Evolutionary conservation across 2,113 vertebrate species (phyloP).

Genomic region (Lagopus muta): DNA sequence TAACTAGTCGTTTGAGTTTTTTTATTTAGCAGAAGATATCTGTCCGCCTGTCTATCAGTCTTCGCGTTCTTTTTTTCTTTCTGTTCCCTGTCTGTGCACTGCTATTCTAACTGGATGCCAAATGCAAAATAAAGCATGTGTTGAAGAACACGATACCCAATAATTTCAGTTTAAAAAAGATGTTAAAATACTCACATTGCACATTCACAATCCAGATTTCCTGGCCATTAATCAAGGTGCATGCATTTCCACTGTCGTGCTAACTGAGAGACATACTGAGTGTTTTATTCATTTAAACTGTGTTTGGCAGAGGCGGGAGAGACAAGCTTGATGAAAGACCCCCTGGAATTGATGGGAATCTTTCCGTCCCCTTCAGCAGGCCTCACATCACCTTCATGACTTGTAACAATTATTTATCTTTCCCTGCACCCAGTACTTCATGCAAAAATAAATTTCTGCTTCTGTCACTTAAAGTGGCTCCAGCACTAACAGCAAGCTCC

Average conservation of each 20-base stretch:
- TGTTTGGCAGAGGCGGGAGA: not conserved
- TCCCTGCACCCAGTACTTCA: not conserved
- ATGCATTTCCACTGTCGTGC: not conserved
- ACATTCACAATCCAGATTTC: not conserved
- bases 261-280: not conserved
- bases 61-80: not conserved
- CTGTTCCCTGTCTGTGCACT: not conserved
- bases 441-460: not conserved
- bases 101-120: conserved; percentile 17
- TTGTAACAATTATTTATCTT: not conserved
- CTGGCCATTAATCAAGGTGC: not conserved
- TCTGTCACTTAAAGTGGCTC: not conserved
- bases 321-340: not conserved
- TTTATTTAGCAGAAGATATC: not conserved
- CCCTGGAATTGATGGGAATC: not conserved
- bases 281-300: not conserved
- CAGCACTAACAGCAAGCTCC: not conserved
- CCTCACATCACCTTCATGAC: not conserved
- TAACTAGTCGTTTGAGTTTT: not conserved
- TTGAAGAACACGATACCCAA: not conserved
- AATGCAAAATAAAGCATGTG: not conserved
- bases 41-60: not conserved
- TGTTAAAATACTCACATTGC: not conserved
- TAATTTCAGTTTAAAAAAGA: not conserved
- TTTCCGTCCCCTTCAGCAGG: not conserved